phyloP scores from a whole-genome alignment of 2,797 vertebrate genomes.

The Erethizon dorsatum region DNA sequence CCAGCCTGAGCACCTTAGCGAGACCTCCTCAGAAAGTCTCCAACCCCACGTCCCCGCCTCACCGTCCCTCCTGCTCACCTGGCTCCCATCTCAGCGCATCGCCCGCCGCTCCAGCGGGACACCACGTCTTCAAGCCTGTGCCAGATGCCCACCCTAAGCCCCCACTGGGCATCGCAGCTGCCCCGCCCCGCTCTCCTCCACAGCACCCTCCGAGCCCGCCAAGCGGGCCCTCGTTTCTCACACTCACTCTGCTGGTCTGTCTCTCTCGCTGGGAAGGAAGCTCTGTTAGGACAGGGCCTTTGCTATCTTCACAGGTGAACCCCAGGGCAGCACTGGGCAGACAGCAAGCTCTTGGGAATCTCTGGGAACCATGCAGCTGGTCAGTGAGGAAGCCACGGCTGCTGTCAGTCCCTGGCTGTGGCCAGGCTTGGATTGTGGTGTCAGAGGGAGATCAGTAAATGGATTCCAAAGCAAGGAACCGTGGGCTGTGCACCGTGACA shows the following conservation, averaged over 20 bases:
- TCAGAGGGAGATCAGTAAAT: background rate
- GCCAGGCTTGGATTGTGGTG: background rate
- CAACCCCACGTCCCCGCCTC: too few relatives aligned
- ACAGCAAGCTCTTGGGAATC: background rate
- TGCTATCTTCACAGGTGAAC: background rate
- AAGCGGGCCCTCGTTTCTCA: background rate
- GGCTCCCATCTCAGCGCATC: too few relatives aligned
- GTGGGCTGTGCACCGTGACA: background rate
- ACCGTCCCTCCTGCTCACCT: too few relatives aligned
- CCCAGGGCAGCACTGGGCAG: background rate
- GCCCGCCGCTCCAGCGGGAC: too few relatives aligned
- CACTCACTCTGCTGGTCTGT: background rate
- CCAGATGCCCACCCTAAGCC: too few relatives aligned
- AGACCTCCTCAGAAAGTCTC: too few relatives aligned
- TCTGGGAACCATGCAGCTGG: background rate
- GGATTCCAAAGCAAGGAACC: background rate
- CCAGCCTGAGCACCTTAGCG: background rate
- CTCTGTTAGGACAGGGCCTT: background rate
- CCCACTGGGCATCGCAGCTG: too few relatives aligned
- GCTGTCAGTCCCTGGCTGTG: background rate
- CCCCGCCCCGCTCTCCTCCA: too few relatives aligned
- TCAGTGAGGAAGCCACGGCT: background rate
- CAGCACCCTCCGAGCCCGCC: too few relatives aligned
- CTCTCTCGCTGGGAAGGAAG: background rate
- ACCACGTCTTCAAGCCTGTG: too few relatives aligned